Evolutionary conservation across 2,797 vertebrate species (phyloP), one percentile per base, ranked within the genome.

Genomic region (Capromys pilorides): DNA sequence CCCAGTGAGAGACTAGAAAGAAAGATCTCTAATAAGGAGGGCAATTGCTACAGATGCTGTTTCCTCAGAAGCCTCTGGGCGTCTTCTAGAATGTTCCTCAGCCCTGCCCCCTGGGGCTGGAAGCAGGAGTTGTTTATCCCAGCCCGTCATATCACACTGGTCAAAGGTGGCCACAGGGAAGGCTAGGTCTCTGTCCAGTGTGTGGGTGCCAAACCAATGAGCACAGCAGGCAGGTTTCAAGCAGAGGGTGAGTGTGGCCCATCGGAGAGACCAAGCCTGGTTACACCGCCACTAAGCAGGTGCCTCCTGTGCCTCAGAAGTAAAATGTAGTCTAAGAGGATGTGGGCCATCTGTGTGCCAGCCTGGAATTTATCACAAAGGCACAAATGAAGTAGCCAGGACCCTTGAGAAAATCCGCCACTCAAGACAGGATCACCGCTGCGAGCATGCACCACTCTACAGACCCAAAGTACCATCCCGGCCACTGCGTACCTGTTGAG

Each of bases 71-170:
- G 79, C n/a, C 36, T 87, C 78, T 75, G 83, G 83, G 49, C 7
- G 84, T n/a, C 22, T 81, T 95, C 90, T 78, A 61, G 82, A 82
- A 71, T 61, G 21, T 81, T 92, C 66, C 57, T 51, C 51, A 78
- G 54, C 6, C 61, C 86, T 67, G 13, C 62, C 77, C 83, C 45
- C 24, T 14, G 13, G 45, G 33, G 39, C 39, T 24, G n/a, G n/a
- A 78, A 14, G 73, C 28, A 6, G n/a, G 5, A 3, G 67, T 9
- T 49, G 0, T 83, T 79, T 90, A 26, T 67, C 33, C 33, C 28
- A n/a, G 24, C 2, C 5, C 9, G 6, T 5, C 9, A 11, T 9
- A 28, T 4, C 16, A 21, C 12, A 41, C 1, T 33, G n/a, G 39
- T 64, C 24, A 36, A 86, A 78, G 36, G 51, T 11, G 31, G 2